A percentile compares a stretch with the other conserved stretches of the same genome.
Conservation (phyloP, 2,113 vertebrate genomes). For the Propithecus coquereli region DNA sequence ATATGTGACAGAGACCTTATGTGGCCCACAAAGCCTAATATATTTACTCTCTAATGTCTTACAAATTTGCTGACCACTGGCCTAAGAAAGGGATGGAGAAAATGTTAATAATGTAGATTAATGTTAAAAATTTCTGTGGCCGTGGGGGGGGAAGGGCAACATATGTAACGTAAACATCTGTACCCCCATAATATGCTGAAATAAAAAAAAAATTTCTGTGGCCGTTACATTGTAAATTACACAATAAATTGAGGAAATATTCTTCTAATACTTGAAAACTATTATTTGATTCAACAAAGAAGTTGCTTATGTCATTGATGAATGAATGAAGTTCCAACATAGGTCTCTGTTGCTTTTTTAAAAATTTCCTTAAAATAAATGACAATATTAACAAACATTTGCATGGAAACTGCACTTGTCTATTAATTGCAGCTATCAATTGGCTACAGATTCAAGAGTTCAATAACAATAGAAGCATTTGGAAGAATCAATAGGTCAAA, state of each 20-base stretch:
- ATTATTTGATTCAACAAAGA: not conserved
- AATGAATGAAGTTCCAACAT: not conserved
- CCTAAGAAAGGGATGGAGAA: conserved; percentile 4
- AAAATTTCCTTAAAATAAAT: not conserved
- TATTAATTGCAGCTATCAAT: not conserved
- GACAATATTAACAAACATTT: not conserved
- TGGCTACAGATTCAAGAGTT: not conserved
- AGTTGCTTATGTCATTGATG: not conserved
- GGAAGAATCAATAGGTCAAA: not conserved
- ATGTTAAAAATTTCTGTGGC: conserved; percentile 7
- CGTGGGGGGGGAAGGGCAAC: no score
- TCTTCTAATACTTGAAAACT: not conserved
- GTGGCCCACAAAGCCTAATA: not conserved
- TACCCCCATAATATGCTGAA: no score
- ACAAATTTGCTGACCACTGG: not conserved
- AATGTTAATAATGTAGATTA: conserved; percentile 25
- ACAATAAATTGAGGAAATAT: not conserved
- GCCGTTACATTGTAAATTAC: not conserved
- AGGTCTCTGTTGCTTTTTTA: not conserved
- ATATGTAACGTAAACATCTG: no score
- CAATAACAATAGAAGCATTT: conserved; percentile 11
- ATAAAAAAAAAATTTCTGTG: conserved; percentile 24
- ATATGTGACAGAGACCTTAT: not conserved
- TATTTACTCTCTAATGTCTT: not conserved
- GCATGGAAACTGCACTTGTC: not conserved